These are phyloP conservation scores for Chloroceryle inda DNA, from an alignment of 2,797 vertebrate species.

Conservation along the genomic window DNA sequence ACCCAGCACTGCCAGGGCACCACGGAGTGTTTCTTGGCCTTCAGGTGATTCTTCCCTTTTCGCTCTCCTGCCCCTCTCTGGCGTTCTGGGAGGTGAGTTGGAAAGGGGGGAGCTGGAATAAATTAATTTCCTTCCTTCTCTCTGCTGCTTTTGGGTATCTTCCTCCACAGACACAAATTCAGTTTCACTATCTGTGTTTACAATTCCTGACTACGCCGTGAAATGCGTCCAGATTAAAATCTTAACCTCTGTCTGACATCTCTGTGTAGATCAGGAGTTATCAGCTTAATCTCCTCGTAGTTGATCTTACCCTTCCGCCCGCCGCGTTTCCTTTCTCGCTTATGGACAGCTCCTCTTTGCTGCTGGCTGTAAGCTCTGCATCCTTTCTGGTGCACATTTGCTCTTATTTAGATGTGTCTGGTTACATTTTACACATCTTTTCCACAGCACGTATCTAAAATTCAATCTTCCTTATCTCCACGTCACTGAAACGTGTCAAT, in stretches of 20 bases:
- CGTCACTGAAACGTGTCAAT: background rate
- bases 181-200: background rate
- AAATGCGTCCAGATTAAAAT: conserved; percentile 57
- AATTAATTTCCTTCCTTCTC: background rate
- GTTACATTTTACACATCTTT: background rate
- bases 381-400: background rate
- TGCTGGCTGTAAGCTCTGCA: rapidly evolving
- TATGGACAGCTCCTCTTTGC: background rate
- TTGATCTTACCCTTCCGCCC: conserved; percentile 45
- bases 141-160: background rate
- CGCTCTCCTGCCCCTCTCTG: background rate
- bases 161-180: background rate
- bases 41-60: background rate
- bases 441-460: background rate
- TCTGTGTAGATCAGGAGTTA: conserved; percentile 61
- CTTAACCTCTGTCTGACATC: conserved; percentile 64
- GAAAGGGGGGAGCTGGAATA: background rate
- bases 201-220: background rate
- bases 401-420: background rate
- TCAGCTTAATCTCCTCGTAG: conserved; percentile 57
- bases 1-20: background rate
- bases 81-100: background rate
- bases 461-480: background rate
- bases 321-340: background rate
- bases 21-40: background rate